A percentile compares a stretch with the other conserved stretches of the same genome.
Conservation (phyloP, 2,113 vertebrate genomes). For the Austrofundulus limnaeus region DNA sequence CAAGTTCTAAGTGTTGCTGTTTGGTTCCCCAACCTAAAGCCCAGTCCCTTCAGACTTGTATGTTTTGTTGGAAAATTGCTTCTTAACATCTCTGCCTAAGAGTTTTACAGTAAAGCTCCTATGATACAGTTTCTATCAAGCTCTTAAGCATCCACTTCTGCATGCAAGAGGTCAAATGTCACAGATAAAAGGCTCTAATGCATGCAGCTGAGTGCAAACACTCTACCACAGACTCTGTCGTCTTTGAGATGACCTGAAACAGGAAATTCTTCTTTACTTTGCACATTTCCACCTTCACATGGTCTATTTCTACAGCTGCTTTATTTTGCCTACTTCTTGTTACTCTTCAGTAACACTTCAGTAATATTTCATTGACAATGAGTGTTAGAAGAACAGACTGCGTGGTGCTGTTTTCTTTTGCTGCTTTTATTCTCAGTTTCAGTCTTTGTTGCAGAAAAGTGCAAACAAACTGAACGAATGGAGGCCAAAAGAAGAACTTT, state of each 20-base stretch:
- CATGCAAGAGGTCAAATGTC: slow-evolving; percentile 43
- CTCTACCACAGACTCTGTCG: slow-evolving; percentile 15
- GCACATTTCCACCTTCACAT: background rate
- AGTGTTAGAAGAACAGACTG: too few species aligned
- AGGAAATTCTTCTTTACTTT: background rate
- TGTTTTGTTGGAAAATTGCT: slow-evolving; percentile 65
- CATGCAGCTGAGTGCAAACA: slow-evolving; percentile 22
- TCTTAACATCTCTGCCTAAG: slow-evolving; percentile 45
- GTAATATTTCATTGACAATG: too few species aligned
- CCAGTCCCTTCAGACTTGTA: slow-evolving; percentile 18
- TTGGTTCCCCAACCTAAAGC: slow-evolving; percentile 30
- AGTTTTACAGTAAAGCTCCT: slow-evolving; percentile 62
- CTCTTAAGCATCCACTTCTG: slow-evolving; percentile 38
- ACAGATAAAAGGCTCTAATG: slow-evolving; percentile 64
- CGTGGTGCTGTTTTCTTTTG: too few species aligned
- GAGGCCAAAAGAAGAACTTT: too few species aligned
- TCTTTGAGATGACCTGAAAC: slow-evolving; percentile 49
- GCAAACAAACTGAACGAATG: too few species aligned
- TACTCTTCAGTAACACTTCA: too few species aligned
- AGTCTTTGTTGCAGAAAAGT: too few species aligned
- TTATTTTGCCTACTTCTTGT: background rate
- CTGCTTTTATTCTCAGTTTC: too few species aligned
- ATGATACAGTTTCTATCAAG: slow-evolving; percentile 49
- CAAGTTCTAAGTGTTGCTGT: slow-evolving; percentile 60
- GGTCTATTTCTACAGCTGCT: background rate